phyloP scores from a whole-genome alignment of 2,113 vertebrate species.

The Ciconia stormi region DNA sequence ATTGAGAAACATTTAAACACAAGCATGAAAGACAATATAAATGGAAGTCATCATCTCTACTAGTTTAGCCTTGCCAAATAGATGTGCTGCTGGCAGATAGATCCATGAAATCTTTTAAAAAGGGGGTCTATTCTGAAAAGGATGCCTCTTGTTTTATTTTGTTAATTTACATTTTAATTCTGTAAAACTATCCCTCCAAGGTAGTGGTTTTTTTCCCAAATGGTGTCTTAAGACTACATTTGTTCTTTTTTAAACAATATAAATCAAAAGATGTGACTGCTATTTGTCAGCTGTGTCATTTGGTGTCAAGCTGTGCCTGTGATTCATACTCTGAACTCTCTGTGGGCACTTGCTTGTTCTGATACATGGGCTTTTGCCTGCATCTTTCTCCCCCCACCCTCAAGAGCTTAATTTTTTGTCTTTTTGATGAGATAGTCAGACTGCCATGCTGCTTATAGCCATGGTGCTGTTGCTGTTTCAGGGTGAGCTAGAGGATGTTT shows the following conservation, averaged over 20 bases:
- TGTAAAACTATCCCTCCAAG: not conserved
- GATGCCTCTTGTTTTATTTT: not conserved
- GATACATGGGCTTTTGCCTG: not conserved
- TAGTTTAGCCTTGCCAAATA: not conserved
- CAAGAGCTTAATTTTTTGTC: not conserved
- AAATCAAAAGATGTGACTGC: not conserved
- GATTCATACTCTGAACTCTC: not conserved
- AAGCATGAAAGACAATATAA: not conserved
- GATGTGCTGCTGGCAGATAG: not conserved
- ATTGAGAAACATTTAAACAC: not conserved
- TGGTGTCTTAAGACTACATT: not conserved
- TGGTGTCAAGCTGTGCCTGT: not conserved
- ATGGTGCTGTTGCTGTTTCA: not conserved
- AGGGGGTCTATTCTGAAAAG: not conserved
- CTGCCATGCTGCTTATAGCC: not conserved
- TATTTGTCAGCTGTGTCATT: not conserved
- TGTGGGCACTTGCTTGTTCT: not conserved
- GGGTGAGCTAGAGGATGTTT: not conserved
- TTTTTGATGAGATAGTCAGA: not conserved
- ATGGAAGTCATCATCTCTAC: not conserved
- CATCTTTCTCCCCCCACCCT: not conserved
- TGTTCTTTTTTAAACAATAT: not conserved
- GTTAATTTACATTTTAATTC: not conserved
- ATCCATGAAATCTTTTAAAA: not conserved
- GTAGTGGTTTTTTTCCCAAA: accelerated